These are phyloP conservation scores for Bombus superbus DNA, from an alignment of 1,140 invertebrate species.

Conservation along the genomic window DNA sequence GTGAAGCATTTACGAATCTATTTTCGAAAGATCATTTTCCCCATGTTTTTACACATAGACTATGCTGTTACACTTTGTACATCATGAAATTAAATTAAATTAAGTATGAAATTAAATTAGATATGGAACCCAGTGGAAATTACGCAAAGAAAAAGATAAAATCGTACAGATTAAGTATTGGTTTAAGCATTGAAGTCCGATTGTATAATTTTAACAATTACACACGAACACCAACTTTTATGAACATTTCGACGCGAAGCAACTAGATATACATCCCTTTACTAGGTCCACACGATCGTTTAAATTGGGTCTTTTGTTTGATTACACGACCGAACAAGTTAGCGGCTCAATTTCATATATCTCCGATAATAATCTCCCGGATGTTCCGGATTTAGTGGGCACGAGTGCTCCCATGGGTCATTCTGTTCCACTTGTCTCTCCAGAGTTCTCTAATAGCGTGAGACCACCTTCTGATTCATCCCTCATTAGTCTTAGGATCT, in stretches of 20 bases:
- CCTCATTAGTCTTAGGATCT: slow-evolving; percentile 42
- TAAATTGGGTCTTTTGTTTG: neutral
- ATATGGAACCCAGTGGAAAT: too few species aligned
- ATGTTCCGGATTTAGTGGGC: slow-evolving; percentile 41
- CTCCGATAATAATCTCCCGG: slow-evolving; percentile 49
- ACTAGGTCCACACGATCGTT: neutral
- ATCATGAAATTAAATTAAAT: too few species aligned
- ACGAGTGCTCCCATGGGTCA: slow-evolving; percentile 44
- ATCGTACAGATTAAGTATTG: too few species aligned
- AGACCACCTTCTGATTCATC: slow-evolving; percentile 44
- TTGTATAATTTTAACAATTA: too few species aligned
- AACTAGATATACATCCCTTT: neutral
- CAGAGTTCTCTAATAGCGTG: slow-evolving; percentile 48
- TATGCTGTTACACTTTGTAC: too few species aligned
- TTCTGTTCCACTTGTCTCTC: slow-evolving; percentile 38
- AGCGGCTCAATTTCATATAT: slow-evolving; percentile 35
- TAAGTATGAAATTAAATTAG: too few species aligned
- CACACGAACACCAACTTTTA: too few species aligned
- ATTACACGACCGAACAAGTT: slow-evolving; percentile 27
- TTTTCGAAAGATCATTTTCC: too few species aligned
- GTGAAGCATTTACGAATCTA: too few species aligned
- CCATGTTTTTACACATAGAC: too few species aligned
- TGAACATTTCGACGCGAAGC: neutral
- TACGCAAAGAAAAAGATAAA: too few species aligned
- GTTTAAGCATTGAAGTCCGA: too few species aligned